These are phyloP conservation scores for Oscheius sp. DNA, from an alignment of 2,888 invertebrate species.

Conservation along the genomic window DNA sequence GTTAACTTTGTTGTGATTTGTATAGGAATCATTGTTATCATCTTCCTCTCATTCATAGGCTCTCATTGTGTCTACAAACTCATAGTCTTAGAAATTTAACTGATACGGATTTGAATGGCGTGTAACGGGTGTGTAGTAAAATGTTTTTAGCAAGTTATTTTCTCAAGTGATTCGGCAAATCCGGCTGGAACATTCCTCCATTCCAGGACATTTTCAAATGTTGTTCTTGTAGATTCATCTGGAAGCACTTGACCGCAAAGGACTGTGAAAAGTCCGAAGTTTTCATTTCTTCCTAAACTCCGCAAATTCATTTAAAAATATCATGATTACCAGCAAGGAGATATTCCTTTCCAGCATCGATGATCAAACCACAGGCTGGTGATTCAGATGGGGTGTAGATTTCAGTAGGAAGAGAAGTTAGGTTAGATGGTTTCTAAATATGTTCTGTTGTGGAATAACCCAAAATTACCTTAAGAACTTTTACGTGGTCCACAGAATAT, in stretches of 20 bases:
- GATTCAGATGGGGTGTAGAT: constrained; percentile 69
- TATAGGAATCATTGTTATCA: neutral
- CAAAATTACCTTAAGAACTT: constrained; percentile 64
- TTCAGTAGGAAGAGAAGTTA: constrained; percentile 59
- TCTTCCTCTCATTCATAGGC: neutral
- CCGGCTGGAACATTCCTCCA: constrained; percentile 62
- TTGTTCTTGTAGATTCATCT: constrained; percentile 39
- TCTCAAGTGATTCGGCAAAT: constrained; percentile 31
- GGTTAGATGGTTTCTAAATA: constrained; percentile 56
- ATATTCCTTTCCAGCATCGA: constrained; percentile 68
- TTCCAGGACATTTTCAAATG: constrained; percentile 61
- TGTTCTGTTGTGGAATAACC: neutral
- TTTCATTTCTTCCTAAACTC: constrained; percentile 49
- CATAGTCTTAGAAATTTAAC: neutral
- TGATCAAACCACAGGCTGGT: constrained; percentile 67
- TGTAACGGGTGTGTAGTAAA: constrained; percentile 12
- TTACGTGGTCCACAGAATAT: constrained; percentile 64
- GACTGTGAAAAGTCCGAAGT: constrained; percentile 46
- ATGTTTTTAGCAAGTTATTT: constrained; percentile 31
- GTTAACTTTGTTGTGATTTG: neutral
- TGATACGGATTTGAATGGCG: constrained; percentile 11
- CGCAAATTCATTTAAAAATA: neutral
- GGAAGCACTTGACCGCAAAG: constrained; percentile 54
- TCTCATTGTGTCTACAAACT: neutral
- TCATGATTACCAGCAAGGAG: constrained; percentile 60